These are phyloP conservation scores for Sebastiscus tertius DNA, from an alignment of 2,797 vertebrate species.

Conservation along the genomic window DNA sequence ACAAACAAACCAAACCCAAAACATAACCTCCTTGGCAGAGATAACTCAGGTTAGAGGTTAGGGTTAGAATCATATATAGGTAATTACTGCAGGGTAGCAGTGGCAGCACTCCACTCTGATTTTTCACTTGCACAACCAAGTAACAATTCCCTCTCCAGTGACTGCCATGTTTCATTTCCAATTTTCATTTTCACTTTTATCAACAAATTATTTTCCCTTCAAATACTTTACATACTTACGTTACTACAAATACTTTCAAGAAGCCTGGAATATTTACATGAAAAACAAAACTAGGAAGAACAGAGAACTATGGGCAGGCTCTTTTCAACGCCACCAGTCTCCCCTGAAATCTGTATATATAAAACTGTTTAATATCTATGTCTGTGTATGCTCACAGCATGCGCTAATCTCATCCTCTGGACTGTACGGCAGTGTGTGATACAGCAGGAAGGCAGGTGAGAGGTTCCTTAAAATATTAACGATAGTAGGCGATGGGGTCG, in stretches of 20 bases:
- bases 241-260: not conserved
- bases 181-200: not conserved
- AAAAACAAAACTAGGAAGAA: not conserved
- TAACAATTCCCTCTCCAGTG: not conserved
- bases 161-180: not conserved
- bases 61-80: not conserved
- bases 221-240: not conserved
- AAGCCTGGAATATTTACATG: not conserved
- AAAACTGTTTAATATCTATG: no score
- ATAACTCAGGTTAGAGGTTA: not conserved
- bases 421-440: accelerated
- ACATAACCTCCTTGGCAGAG: no score
- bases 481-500: no score
- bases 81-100: not conserved
- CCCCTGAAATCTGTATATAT: no score
- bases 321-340: no score
- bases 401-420: no score
- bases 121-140: not conserved
- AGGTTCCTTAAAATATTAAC: no score
- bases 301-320: not conserved
- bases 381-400: no score
- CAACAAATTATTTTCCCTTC: not conserved
- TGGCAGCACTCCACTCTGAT: no score
- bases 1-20: not conserved
- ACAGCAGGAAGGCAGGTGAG: no score